Percentiles rank a stretch among this genome's conserved stretches.
These are phyloP conservation scores for Agelastica alni DNA, from an alignment of 2,888 invertebrate genomes.

Conservation along the genomic window DNA sequence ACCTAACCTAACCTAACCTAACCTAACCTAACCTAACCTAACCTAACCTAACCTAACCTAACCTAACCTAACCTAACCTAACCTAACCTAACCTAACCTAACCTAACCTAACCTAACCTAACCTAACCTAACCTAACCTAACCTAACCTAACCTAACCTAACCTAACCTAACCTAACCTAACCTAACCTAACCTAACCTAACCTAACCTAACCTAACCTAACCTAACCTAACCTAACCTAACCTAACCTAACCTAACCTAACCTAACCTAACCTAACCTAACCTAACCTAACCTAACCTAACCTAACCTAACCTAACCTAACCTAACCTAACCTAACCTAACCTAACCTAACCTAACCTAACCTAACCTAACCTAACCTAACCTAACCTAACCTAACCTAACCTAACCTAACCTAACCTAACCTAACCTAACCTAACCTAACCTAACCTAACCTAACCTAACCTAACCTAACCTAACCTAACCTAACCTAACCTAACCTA, in stretches of 20 bases:
- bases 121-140: constrained; percentile 5
- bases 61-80: constrained; percentile 8
- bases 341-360: constrained; percentile 15
- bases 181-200: constrained; percentile 4
- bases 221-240: constrained; percentile 11
- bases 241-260: constrained; percentile 10
- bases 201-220: constrained; percentile 9
- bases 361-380: too few species aligned
- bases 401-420: constrained; percentile 16
- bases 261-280: too few species aligned
- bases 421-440: constrained; percentile 15
- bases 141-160: constrained; percentile 2
- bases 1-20: background rate
- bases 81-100: constrained; percentile 7
- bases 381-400: constrained; percentile 18
- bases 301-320: constrained; percentile 19
- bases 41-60: background rate
- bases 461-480: constrained; percentile 14
- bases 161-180: constrained; percentile 6
- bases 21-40: background rate
- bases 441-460: constrained; percentile 15
- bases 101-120: constrained; percentile 4
- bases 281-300: constrained; percentile 21
- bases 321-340: constrained; percentile 6
- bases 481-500: constrained; percentile 15